Percentiles rank a stretch among this genome's conserved stretches.
Conservation (phyloP, 2,113 vertebrate species). For the Ochotona curzoniae region DNA sequence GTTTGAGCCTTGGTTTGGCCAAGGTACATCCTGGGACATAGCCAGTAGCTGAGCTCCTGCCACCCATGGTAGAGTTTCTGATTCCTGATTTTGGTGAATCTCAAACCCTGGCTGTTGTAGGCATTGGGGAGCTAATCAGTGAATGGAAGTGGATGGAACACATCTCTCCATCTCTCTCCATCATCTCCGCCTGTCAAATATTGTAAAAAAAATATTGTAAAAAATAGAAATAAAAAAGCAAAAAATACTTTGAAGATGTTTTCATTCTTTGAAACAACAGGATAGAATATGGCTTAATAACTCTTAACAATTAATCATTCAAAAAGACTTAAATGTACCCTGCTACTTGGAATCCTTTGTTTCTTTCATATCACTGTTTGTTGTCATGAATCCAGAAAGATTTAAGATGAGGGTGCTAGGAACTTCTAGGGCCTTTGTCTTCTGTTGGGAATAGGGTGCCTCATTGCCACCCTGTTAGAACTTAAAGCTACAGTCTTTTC, state of each 20-base stretch:
- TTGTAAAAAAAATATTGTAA: too few species aligned
- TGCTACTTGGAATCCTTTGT: neutral
- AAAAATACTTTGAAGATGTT: neutral
- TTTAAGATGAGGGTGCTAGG: neutral
- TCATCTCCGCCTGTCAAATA: too few species aligned
- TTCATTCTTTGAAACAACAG: neutral
- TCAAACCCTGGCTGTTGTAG: too few species aligned
- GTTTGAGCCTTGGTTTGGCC: too few species aligned
- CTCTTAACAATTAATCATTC: neutral
- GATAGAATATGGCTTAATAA: slow-evolving; percentile 4
- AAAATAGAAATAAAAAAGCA: too few species aligned
- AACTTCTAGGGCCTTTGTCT: neutral
- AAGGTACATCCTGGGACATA: too few species aligned
- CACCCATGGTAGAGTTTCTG: too few species aligned
- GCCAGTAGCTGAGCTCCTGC: too few species aligned
- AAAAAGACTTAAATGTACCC: neutral
- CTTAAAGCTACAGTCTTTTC: neutral
- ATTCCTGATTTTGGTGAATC: too few species aligned
- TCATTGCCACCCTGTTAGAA: neutral
- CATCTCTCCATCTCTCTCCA: too few species aligned
- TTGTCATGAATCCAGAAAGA: neutral
- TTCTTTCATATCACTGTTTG: neutral
- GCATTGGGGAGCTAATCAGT: too few species aligned
- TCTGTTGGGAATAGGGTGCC: neutral
- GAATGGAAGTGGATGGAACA: too few species aligned